Base-by-base conservation (phyloP, 2,888 invertebrate species). In the Alloplasta piceator region DNA sequence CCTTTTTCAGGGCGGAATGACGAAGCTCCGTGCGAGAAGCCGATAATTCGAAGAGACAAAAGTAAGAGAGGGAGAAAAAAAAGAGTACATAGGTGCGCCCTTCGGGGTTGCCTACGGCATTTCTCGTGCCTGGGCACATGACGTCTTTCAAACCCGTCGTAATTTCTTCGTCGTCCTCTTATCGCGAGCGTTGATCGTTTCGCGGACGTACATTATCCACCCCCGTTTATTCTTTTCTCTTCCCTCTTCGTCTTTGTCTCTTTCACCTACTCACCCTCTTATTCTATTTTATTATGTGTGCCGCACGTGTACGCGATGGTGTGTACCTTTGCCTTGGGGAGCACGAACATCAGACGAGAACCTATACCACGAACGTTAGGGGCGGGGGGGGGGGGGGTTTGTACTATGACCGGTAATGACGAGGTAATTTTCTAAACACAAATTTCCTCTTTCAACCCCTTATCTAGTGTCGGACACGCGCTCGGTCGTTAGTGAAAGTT, bases 401-500 rank as follows among this genome's bases (percentile, higher is more conserved):
- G 74, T 14, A 48, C 56, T 72, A 78, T 82, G 83, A 67, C 78
- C 75, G 84, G 84, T 89, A 88, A 90, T 89, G 89, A 90, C 89
- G 87, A 82, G 88, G 89, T 90, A 91, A 91, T 91, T 90, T 89
- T 87, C 89, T 89, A 90, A 90, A 90, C 88, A 87, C 86, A 87
- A 91, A 90, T 89, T 91, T 90, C 89, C 89, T 89, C 85, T 85
- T 84, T 83, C 80, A 78, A 77, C 84, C 80, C 86, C 85, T 87
- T 87, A 85, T 87, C 85, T 85, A 14, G 36, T 80, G 84, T 82
- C 86, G 83, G 78, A 83, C 90, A 87, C 89, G 90, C 87, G 89
- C 86, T 86, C 82, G 83, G 78, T 87, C 87, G 86, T 88, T 88
- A 89, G 82, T 84, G 82, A 77, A 56, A 60, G 56, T 63, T 64